Base-by-base conservation (phyloP, 2,797 vertebrate species). In the Onychomys leucogaster region DNA sequence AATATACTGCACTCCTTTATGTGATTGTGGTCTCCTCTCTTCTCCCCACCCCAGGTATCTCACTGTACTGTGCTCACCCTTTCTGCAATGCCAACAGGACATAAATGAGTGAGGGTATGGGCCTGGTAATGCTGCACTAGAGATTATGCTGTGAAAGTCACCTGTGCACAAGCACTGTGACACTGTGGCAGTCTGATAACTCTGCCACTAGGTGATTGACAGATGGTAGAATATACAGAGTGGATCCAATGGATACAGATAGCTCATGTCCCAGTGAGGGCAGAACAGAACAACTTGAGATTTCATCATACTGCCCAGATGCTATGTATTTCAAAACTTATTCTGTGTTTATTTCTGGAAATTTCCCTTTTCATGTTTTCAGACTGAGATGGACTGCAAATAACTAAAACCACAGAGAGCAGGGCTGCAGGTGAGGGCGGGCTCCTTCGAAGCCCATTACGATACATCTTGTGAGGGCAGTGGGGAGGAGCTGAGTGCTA, bases 321-420 rank as follows among this genome's bases (percentile, higher is more conserved):
- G 34, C 27, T 57, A 25, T 2, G 0, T 9, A 37, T 21, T 84
- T 84, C 77, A 91, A 90, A 90, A 52, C 43, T 41, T 63, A 73
- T 29, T 6, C 85, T 78, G 3, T 85, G 32, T 69, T 86, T 90
- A 90, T 78, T 90, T 90, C 73, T 85, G 37, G 37, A 46, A 78
- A 57, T 37, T 59, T 71, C 23, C 69, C 80, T 78, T 84, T 94
- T 85, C 69, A 49, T 69, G 57, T 59, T 90, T 90, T 90, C 81
- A 37, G 37, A 37, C 32, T 10, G 19, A 49, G 25, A 43, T 37
- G 57, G 37, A 59, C 71, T 78, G 37, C 2, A 76, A 52, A 77
- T 32, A 78, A 67, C 37, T 43, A 73, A 85, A 49, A 43, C 27
- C 65, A 23, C 82, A 86, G 43, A 80, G 41, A 59, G 17, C 73